Conservation (phyloP, 2,797 vertebrate genomes). For the Myripristis murdjan region DNA sequence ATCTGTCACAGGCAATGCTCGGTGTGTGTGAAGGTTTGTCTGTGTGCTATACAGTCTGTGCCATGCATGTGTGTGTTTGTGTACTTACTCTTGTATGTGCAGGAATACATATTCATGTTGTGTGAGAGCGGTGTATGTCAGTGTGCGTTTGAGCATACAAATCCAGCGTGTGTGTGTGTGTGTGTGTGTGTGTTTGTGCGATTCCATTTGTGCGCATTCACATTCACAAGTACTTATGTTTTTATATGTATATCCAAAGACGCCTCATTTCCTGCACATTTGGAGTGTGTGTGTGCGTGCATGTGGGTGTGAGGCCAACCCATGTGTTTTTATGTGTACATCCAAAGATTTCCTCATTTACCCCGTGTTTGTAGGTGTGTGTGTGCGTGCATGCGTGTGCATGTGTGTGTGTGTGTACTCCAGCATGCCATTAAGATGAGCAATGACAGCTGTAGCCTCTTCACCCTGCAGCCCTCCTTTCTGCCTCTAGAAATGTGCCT, state of each 20-base stretch:
- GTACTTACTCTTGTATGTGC: constrained; percentile 54
- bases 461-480: constrained; percentile 76
- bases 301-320: constrained; percentile 33
- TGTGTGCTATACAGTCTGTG: constrained; percentile 57
- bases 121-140: constrained; percentile 44
- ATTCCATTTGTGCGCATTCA: constrained; percentile 65
- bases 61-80: constrained; percentile 58
- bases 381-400: constrained; percentile 28
- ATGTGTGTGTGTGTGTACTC: constrained; percentile 42
- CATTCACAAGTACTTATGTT: constrained; percentile 44
- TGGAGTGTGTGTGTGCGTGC: constrained; percentile 31
- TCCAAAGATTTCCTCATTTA: constrained; percentile 71
- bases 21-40: constrained; percentile 75
- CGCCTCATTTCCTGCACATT: constrained; percentile 77
- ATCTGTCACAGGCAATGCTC: constrained; percentile 83
- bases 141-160: constrained; percentile 39
- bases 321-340: constrained; percentile 51
- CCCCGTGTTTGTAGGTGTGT: constrained; percentile 56
- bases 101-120: constrained; percentile 77
- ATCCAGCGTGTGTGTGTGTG: constrained; percentile 60
- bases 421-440: constrained; percentile 80
- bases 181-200: constrained; percentile 63
- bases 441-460: constrained; percentile 86
- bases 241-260: constrained; percentile 65
- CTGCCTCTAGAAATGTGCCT: constrained; percentile 74